Conservation (phyloP, 1,140 invertebrate genomes). For the Cataglyphis hispanica region DNA sequence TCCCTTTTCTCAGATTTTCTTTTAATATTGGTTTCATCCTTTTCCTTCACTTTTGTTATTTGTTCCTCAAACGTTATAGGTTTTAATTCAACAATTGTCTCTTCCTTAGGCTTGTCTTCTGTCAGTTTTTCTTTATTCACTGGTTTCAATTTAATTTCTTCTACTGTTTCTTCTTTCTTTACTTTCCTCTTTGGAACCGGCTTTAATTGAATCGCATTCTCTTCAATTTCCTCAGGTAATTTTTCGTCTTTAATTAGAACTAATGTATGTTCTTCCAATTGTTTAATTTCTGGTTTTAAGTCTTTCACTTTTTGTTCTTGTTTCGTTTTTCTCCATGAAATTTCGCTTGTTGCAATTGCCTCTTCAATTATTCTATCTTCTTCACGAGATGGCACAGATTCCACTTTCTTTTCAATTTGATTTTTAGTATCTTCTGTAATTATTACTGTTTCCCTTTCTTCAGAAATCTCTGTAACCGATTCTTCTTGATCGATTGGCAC, state of each 20-base stretch:
- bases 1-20: conserved; percentile 56
- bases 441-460: conserved; percentile 44
- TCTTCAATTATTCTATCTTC: conserved; percentile 57
- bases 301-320: conserved; percentile 9
- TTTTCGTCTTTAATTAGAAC: conserved; percentile 1
- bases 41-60: conserved; percentile 65
- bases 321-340: conserved; percentile 63
- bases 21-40: conserved; percentile 76
- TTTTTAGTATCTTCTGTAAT: conserved; percentile 19
- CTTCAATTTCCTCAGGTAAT: conserved; percentile 29
- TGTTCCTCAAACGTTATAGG: conserved; percentile 79
- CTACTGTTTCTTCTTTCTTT: background rate
- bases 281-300: background rate
- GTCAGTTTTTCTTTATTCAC: conserved; percentile 75
- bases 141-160: conserved; percentile 56
- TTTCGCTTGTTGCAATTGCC: conserved; percentile 29
- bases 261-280: background rate
- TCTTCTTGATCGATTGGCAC: conserved; percentile 81
- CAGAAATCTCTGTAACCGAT: conserved; percentile 62
- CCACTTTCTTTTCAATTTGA: conserved; percentile 27
- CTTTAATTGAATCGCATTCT: conserved; percentile 27
- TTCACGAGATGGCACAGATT: conserved; percentile 66
- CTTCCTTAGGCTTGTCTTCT: conserved; percentile 80
- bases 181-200: conserved; percentile 17
- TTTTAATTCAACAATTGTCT: conserved; percentile 84